phyloP scores from a whole-genome alignment of 2,113 vertebrate genomes.

The Junco hyemalis region DNA sequence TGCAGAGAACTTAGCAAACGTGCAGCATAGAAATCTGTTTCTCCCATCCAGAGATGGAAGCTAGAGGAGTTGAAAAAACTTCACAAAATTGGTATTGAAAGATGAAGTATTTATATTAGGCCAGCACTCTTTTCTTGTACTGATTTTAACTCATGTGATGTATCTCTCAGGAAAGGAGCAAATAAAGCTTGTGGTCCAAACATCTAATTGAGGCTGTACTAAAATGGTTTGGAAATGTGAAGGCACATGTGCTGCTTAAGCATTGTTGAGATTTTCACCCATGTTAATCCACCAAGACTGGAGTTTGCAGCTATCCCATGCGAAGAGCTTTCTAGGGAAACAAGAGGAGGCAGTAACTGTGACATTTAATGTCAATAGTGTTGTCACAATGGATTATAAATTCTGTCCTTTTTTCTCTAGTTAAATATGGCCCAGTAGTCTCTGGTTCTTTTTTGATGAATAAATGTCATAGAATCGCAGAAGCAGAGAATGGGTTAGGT shows the following conservation, averaged over 20 bases:
- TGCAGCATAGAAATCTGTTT: not conserved
- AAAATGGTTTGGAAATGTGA: not conserved
- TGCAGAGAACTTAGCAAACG: accelerated
- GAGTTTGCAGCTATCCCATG: not conserved
- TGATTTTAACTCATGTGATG: not conserved
- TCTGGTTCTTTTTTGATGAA: not conserved
- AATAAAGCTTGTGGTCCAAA: not conserved
- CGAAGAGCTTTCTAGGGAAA: not conserved
- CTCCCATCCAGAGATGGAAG: not conserved
- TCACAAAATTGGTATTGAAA: not conserved
- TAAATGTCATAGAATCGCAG: not conserved
- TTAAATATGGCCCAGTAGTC: not conserved
- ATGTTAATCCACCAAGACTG: not conserved
- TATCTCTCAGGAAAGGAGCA: not conserved
- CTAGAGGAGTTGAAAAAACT: not conserved
- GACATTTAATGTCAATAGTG: not conserved
- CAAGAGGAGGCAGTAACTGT: not conserved
- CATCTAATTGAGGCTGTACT: not conserved
- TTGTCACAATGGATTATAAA: not conserved
- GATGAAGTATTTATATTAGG: not conserved
- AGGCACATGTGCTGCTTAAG: not conserved
- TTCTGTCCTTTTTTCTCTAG: not conserved
- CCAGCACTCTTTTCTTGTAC: not conserved
- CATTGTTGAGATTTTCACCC: not conserved
- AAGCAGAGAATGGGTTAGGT: not conserved